phyloP scores from a whole-genome alignment of 2,113 vertebrate species.

The Bubo blakistoni region DNA sequence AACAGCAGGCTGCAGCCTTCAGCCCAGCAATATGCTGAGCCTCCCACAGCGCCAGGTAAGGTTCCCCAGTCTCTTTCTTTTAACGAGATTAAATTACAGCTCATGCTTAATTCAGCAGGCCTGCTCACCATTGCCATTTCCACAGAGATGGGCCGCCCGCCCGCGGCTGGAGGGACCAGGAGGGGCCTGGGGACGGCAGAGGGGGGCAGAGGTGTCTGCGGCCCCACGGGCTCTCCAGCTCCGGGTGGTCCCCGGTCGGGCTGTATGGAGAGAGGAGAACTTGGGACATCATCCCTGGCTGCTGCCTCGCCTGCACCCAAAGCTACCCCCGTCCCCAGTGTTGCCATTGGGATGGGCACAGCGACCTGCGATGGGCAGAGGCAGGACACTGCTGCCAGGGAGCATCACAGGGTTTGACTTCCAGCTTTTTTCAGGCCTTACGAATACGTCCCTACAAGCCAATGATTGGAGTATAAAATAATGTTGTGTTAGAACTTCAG shows the following conservation, averaged over 20 bases:
- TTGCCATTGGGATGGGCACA: not conserved
- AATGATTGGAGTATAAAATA: no score
- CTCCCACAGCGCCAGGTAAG: not conserved
- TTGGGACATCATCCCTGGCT: rapidly evolving
- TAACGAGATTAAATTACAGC: slow-evolving; percentile 55
- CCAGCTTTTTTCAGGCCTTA: not conserved
- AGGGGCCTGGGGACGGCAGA: slow-evolving; percentile 54
- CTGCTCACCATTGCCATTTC: slow-evolving; percentile 77
- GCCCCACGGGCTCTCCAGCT: rapidly evolving
- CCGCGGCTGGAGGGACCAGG: slow-evolving; percentile 36
- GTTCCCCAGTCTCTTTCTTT: slow-evolving; percentile 5
- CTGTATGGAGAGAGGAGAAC: slow-evolving; percentile 33
- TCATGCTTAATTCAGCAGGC: slow-evolving; percentile 64
- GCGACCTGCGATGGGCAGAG: not conserved
- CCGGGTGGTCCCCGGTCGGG: not conserved
- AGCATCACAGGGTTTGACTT: rapidly evolving
- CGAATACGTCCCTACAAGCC: not conserved
- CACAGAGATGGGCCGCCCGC: slow-evolving; percentile 70
- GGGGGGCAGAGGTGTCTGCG: not conserved
- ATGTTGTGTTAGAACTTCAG: not conserved
- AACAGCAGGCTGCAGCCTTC: not conserved
- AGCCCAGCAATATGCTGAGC: not conserved
- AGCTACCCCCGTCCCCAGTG: no score
- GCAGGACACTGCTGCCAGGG: not conserved
- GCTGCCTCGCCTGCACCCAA: rapidly evolving